Evolutionary conservation across 2,888 invertebrate genomes (phyloP).

Genomic region (Caenorhabditis imperialis): DNA sequence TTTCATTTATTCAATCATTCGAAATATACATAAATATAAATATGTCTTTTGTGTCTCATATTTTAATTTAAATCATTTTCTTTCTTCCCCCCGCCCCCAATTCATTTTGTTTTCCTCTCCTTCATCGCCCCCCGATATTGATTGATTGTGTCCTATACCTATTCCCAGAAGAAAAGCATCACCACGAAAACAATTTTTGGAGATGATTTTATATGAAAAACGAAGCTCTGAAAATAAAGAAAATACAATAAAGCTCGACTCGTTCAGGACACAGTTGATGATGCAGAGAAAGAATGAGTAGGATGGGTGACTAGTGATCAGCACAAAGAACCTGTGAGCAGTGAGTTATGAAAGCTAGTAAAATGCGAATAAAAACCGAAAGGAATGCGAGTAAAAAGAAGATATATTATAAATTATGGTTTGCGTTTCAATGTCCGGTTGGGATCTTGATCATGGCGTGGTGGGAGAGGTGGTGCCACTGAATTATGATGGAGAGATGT

Average conservation of each 20-base stretch:
- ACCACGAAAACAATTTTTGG: constrained; percentile 51
- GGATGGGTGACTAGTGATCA: background rate
- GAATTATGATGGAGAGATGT: constrained; percentile 12
- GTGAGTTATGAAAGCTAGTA: no score
- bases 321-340: background rate
- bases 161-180: constrained; percentile 11
- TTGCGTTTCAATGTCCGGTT: constrained; percentile 49
- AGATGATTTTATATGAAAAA: constrained; percentile 79
- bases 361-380: no score
- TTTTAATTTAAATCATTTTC: constrained; percentile 34
- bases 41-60: constrained; percentile 17
- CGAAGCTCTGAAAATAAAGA: constrained; percentile 58
- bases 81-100: background rate
- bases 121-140: background rate
- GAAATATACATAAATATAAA: constrained; percentile 29
- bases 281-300: no score
- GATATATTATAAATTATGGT: constrained; percentile 5
- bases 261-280: no score
- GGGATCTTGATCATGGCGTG: constrained; percentile 34
- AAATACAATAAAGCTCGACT: no score
- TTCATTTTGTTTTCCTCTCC: background rate
- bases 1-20: background rate
- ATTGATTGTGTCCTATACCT: constrained; percentile 8
- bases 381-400: no score
- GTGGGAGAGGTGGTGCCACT: constrained; percentile 46